Conservation (phyloP, 2,113 vertebrate genomes). For the Saccopteryx bilineata region DNA sequence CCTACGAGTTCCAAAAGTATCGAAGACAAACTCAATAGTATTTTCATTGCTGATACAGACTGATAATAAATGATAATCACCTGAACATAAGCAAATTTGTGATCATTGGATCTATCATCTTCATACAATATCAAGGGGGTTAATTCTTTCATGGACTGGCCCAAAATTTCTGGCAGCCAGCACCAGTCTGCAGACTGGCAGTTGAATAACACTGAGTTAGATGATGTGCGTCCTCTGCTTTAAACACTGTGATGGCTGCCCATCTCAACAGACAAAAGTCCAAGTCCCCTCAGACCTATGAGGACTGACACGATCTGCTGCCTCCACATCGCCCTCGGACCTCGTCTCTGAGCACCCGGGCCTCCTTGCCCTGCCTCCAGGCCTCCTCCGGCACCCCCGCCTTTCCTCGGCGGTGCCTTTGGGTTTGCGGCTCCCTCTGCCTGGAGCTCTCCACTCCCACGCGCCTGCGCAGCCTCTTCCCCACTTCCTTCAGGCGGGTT, state of each 20-base stretch:
- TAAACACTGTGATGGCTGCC: neutral
- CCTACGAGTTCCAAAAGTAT: too few species aligned
- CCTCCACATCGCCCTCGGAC: neutral
- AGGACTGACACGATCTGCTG: neutral
- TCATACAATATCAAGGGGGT: too few species aligned
- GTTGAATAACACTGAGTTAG: too few species aligned
- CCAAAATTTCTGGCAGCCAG: too few species aligned
- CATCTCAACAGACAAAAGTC: neutral
- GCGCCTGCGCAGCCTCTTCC: fast-evolving
- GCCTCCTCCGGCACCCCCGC: neutral
- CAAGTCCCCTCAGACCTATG: neutral
- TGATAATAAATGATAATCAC: too few species aligned
- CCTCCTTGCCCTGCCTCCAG: neutral
- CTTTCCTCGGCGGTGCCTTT: neutral
- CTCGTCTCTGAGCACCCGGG: neutral
- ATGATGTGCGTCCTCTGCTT: neutral
- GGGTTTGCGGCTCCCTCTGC: neutral
- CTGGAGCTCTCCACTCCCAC: neutral
- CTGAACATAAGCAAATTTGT: too few species aligned
- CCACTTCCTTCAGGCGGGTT: neutral
- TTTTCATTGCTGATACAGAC: too few species aligned
- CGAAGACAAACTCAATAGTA: too few species aligned
- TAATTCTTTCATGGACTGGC: too few species aligned
- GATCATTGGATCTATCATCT: too few species aligned
- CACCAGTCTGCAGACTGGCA: too few species aligned